A percentile compares a stretch with the other conserved stretches of the same genome.
These are phyloP conservation scores for Mycetomoellerius zeteki DNA, from an alignment of 1,140 invertebrate species.

Conservation along the genomic window DNA sequence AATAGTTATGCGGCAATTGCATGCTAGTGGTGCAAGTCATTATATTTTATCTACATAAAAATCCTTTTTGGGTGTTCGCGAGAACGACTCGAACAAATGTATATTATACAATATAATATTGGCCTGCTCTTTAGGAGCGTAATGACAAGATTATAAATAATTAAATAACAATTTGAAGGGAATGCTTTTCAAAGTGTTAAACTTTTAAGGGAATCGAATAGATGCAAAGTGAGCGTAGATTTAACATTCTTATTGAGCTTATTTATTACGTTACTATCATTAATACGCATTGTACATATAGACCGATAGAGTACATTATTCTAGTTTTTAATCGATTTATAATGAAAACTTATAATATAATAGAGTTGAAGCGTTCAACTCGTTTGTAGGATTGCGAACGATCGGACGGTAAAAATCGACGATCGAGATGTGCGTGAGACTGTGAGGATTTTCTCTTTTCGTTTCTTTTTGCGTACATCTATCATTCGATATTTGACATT, in stretches of 20 bases:
- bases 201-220: conserved; percentile 52
- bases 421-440: conserved; percentile 22
- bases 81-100: conserved; percentile 59
- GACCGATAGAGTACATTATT: conserved; percentile 74
- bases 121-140: conserved; percentile 65
- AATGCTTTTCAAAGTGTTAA: conserved; percentile 44
- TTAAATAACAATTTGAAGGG: conserved; percentile 50
- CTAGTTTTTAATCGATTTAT: conserved; percentile 38
- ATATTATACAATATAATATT: conserved; percentile 68
- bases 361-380: conserved; percentile 21
- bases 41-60: conserved; percentile 67
- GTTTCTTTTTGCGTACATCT: not conserved
- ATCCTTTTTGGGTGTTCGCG: conserved; percentile 5
- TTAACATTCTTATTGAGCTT: conserved; percentile 81
- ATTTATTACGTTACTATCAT: conserved; percentile 84
- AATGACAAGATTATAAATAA: conserved; percentile 66
- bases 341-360: conserved; percentile 13
- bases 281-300: conserved; percentile 83
- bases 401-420: conserved; percentile 32
- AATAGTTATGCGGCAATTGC: conserved; percentile 2
- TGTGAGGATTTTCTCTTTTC: conserved; percentile 3
- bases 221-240: conserved; percentile 76
- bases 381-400: conserved; percentile 18
- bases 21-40: conserved; percentile 18
- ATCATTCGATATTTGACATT: conserved; percentile 37